These are phyloP conservation scores for Eupithecia centaureata DNA, from an alignment of 2,888 invertebrate genomes.

Conservation along the genomic window DNA sequence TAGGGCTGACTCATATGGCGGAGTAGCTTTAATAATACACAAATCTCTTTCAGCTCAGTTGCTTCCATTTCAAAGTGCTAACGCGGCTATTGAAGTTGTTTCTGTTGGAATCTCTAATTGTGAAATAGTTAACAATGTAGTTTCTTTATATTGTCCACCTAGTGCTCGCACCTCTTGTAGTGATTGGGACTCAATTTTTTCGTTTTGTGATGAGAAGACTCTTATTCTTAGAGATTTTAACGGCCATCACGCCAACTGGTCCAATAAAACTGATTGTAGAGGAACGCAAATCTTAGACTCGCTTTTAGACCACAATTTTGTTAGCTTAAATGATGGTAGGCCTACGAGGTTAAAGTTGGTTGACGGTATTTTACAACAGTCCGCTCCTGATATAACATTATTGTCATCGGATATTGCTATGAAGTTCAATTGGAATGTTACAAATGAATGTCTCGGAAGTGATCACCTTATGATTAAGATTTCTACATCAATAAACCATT, in stretches of 20 bases:
- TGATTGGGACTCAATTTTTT: conserved; percentile 40
- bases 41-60: conserved; percentile 12
- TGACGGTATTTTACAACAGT: conserved; percentile 1
- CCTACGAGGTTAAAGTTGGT: conserved; percentile 39
- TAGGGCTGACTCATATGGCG: not conserved
- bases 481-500: too few relatives aligned
- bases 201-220: not conserved
- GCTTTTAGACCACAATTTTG: conserved; percentile 25
- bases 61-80: conserved; percentile 11
- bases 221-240: conserved; percentile 32
- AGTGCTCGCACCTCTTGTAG: conserved; percentile 19
- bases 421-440: not conserved
- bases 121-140: conserved; percentile 15
- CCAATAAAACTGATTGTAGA: conserved; percentile 32
- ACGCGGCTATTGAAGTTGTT: conserved; percentile 35
- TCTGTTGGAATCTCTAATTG: conserved; percentile 22
- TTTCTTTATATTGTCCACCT: conserved; percentile 38
- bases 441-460: conserved; percentile 6
- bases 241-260: conserved; percentile 40
- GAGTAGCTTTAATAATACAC: conserved; percentile 29
- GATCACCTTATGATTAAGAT: conserved; percentile 17
- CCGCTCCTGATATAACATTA: conserved; percentile 8
- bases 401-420: not conserved
- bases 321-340: conserved; percentile 35
- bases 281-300: conserved; percentile 38